These are phyloP conservation scores for Lepidostoma basale DNA, from an alignment of 1,140 invertebrate genomes.

Conservation along the genomic window DNA sequence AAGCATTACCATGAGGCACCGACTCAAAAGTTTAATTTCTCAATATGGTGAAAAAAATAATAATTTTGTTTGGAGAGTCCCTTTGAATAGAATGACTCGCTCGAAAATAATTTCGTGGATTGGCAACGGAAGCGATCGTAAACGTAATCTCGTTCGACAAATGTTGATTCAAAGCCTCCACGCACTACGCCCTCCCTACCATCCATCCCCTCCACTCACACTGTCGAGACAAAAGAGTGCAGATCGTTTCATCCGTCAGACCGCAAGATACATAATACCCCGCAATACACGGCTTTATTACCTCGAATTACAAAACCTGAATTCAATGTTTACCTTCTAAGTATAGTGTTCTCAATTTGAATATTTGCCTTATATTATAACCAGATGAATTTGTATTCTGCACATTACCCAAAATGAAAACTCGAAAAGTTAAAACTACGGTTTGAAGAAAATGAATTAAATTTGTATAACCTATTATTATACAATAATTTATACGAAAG, in stretches of 20 bases:
- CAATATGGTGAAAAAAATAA: too few relatives aligned
- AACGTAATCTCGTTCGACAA: slow-evolving; percentile 1
- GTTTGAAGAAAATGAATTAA: too few relatives aligned
- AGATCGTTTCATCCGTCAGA: neutral
- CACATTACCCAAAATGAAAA: too few relatives aligned
- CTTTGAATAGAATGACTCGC: too few relatives aligned
- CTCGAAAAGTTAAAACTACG: too few relatives aligned
- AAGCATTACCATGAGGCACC: too few relatives aligned
- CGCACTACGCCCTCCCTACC: neutral
- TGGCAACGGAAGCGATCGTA: neutral
- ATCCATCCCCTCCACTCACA: neutral
- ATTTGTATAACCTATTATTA: too few relatives aligned
- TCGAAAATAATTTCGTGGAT: neutral
- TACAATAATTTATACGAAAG: too few relatives aligned
- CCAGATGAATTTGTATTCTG: neutral
- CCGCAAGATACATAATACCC: neutral
- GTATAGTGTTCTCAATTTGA: neutral
- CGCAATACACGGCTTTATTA: neutral
- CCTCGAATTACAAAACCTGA: neutral
- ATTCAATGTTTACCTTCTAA: neutral
- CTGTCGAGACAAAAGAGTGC: too few relatives aligned
- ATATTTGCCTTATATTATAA: neutral
- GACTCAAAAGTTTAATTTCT: too few relatives aligned
- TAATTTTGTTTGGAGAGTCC: too few relatives aligned
- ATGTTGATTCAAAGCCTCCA: neutral